Evolutionary conservation across 2,888 invertebrate genomes (phyloP), one percentile per base, ranked within the genome.

Genomic region (Parochlus steinenii): DNA sequence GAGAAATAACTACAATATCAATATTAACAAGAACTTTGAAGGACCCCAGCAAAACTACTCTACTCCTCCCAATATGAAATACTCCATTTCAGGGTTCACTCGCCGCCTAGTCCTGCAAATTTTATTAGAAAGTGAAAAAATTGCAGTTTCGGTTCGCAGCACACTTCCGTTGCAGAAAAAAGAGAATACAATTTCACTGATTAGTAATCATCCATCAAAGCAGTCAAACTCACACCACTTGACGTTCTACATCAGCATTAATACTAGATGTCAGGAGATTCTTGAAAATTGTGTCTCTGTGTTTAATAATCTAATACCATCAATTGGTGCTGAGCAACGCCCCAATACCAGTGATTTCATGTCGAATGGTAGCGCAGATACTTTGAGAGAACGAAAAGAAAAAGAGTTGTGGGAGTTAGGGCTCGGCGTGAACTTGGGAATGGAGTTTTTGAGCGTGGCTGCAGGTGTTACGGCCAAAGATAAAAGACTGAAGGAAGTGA

Each of bases 401-500:
- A 41, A 31, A 39, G 56, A 62, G 28, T 52, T 59, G 42, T 63
- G 60, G 55, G 58, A 59, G 43, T 52, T 63, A 26, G 56, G 59
- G 7, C 48, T 51, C 11, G 58, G 58, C 35, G 54, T 61, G 43
- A 58, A 61, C 3, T 61, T 64, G 39, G 59, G 64, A 37, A 61
- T 69, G 43, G 65, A 66, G 40, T 62, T 67, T 39, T 53, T 82
- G n/a, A 80, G 80, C 46, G 74, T 85, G 38, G 82, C 83, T 7
- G 86, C 87, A 31, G 85, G 80, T 33, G 77, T 80, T 41, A 80
- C 81, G 12, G 86, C 86, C 33, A 86, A 87, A 60, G 87, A 87
- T 56, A 87, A 87, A 55, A 69, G 87, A 28, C 73, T 78, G 41
- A 87, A 86, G 55, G 83, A 83, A 59, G 73, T 75, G 32, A 74